A percentile compares a stretch with the other conserved stretches of the same genome.
Conservation (phyloP, 2,888 invertebrate genomes). For the Hirtodrosophila trivittata region DNA sequence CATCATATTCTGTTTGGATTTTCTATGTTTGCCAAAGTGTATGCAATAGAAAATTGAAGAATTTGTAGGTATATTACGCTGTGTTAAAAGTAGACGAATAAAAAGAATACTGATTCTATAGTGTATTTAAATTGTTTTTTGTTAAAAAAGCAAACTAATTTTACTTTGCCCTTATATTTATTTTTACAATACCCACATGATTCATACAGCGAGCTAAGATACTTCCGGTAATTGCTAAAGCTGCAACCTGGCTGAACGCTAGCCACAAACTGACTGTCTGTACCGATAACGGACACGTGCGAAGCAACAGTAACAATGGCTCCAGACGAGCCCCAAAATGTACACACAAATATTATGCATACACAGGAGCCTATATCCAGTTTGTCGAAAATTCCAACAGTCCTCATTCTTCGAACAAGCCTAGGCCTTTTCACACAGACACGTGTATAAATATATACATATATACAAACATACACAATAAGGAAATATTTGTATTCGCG, state of each 20-base stretch:
- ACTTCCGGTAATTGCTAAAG: constrained; percentile 33
- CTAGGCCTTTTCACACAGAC: too few relatives aligned
- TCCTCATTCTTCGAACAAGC: too few relatives aligned
- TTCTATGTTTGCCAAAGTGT: too few relatives aligned
- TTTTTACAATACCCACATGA: constrained; percentile 60
- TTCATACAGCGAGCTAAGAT: constrained; percentile 40
- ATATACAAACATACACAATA: constrained; percentile 17
- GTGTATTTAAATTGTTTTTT: too few relatives aligned
- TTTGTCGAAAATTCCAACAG: constrained; percentile 30
- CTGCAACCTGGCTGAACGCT: constrained; percentile 53
- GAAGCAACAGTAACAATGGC: too few relatives aligned
- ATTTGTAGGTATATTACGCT: too few relatives aligned
- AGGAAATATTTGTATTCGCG: constrained; percentile 26
- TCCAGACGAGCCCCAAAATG: constrained; percentile 60
- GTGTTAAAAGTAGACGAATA: too few relatives aligned
- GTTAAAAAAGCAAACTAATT: too few relatives aligned
- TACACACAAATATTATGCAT: constrained; percentile 21
- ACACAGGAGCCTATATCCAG: constrained; percentile 35
- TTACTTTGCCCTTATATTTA: neutral
- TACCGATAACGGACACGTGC: too few relatives aligned
- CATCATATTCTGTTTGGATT: too few relatives aligned
- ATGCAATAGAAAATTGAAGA: too few relatives aligned
- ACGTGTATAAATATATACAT: constrained; percentile 4
- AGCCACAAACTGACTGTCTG: constrained; percentile 59
- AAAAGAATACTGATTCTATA: too few relatives aligned